Conservation (phyloP, 2,888 invertebrate genomes). For the Lithophane socia region DNA sequence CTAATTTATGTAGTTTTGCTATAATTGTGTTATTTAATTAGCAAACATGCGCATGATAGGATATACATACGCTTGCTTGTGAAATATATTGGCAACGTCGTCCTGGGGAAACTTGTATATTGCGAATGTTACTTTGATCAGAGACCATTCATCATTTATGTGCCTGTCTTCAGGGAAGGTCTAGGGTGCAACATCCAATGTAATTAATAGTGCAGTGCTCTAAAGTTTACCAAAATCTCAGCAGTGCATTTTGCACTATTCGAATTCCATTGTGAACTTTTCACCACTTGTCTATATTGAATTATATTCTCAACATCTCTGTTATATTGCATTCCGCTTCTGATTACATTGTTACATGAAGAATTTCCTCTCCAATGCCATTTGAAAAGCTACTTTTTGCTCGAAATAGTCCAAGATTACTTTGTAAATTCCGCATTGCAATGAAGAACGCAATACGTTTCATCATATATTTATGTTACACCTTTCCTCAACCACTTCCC, state of each 20-base stretch:
- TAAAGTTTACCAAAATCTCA: too few relatives aligned
- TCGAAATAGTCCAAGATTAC: conserved; percentile 40
- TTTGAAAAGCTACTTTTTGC: conserved; percentile 30
- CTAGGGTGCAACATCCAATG: neutral
- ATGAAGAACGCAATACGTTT: conserved; percentile 32
- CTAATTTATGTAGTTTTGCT: conserved; percentile 15
- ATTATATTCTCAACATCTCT: neutral
- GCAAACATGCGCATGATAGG: conserved; percentile 8
- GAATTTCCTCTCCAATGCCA: conserved; percentile 29
- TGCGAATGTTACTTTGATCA: neutral
- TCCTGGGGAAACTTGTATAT: conserved; percentile 17
- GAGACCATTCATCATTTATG: too few relatives aligned
- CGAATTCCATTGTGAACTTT: neutral
- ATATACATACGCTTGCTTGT: conserved; percentile 30
- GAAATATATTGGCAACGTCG: conserved; percentile 23
- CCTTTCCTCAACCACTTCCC: conserved; percentile 34
- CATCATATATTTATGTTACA: conserved; percentile 31
- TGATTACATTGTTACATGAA: conserved; percentile 42
- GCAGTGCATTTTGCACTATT: neutral
- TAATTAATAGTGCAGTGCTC: neutral
- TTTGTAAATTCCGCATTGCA: conserved; percentile 21
- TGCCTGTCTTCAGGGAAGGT: too few relatives aligned
- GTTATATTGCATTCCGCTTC: conserved; percentile 17
- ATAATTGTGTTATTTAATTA: conserved; percentile 45
- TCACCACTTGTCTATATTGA: neutral